Evolutionary conservation across 2,113 vertebrate genomes (phyloP).

Genomic region (Rhinopomastus cyanomelas): DNA sequence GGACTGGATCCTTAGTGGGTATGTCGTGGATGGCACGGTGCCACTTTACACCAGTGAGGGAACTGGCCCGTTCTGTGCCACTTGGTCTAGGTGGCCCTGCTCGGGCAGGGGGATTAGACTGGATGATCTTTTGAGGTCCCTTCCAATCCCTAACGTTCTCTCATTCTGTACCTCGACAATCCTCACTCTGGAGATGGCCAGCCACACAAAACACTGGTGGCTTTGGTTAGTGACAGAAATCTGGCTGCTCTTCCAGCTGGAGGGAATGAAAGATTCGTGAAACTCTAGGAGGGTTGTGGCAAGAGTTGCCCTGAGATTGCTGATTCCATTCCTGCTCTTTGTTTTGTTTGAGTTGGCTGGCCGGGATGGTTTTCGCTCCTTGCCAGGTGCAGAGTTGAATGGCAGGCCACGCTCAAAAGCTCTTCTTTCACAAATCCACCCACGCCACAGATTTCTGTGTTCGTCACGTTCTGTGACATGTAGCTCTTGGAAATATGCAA

Average conservation of each 20-base stretch:
- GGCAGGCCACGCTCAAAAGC: constrained; percentile 70
- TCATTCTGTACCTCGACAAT: not conserved
- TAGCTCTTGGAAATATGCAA: constrained; percentile 56
- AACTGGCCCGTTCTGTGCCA: not conserved
- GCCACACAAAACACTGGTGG: not conserved
- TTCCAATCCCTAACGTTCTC: too few relatives aligned
- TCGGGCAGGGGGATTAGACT: too few relatives aligned
- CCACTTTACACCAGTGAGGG: not conserved
- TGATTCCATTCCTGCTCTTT: constrained; percentile 64
- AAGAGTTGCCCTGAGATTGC: constrained; percentile 67
- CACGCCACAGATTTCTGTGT: constrained; percentile 65
- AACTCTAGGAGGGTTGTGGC: constrained; percentile 51
- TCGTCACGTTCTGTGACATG: constrained; percentile 66
- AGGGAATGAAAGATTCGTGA: constrained; percentile 36
- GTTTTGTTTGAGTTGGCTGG: constrained; percentile 67
- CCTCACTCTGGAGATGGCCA: not conserved
- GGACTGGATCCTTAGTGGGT: not conserved
- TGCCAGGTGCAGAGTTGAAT: constrained; percentile 74
- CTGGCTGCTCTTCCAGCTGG: constrained; percentile 47
- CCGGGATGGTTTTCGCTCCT: constrained; percentile 59
- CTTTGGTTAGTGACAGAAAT: constrained; percentile 55
- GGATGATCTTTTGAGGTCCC: too few relatives aligned
- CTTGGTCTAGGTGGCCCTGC: too few relatives aligned
- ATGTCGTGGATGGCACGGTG: not conserved
- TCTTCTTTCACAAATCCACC: constrained; percentile 71